phyloP scores from a whole-genome alignment of 2,797 vertebrate species.

The Oreochromis mossambicus region DNA sequence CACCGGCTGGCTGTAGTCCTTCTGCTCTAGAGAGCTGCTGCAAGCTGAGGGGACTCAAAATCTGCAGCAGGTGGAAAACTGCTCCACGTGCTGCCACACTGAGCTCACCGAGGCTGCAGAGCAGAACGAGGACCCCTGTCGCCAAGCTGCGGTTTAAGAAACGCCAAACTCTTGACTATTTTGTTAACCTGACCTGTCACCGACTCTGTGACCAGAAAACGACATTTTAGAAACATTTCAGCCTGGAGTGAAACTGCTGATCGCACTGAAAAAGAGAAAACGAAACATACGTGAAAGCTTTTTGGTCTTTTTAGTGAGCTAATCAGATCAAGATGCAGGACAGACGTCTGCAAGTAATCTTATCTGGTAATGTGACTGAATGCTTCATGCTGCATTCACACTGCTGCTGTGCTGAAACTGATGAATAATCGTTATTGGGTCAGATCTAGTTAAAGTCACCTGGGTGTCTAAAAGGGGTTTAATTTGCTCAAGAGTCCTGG shows the following conservation, averaged over 20 bases:
- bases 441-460: neutral
- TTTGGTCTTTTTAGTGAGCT: neutral
- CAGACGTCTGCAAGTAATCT: neutral
- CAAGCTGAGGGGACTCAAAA: neutral
- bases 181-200: neutral
- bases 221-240: neutral
- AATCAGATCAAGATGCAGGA: neutral
- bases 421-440: neutral
- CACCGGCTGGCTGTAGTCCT: neutral
- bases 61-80: neutral
- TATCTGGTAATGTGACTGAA: neutral
- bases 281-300: neutral
- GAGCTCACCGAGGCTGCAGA: neutral
- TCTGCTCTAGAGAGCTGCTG: neutral
- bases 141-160: neutral
- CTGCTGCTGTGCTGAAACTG: neutral
- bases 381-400: neutral
- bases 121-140: neutral
- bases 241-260: neutral
- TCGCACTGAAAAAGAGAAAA: neutral
- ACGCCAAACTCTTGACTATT: neutral
- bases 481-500: neutral
- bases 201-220: neutral
- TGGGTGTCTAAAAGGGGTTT: neutral
- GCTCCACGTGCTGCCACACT: neutral